Percentiles rank a stretch among this genome's conserved stretches.
Evolutionary conservation across 2,797 vertebrate species (phyloP).

Genomic region (Myotis daubentonii): DNA sequence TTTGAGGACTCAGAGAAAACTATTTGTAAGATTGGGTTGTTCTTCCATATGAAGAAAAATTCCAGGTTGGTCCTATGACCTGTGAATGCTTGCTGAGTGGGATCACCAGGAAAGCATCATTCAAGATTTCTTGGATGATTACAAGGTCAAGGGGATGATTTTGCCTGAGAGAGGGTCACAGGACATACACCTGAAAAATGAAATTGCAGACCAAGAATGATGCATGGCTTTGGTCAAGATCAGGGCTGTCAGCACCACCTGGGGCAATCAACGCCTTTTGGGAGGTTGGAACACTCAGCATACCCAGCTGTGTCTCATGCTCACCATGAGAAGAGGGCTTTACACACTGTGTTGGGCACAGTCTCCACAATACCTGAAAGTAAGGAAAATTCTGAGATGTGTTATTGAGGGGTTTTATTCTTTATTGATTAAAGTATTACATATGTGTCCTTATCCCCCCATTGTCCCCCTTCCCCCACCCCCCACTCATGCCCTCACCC

Average conservation of each 20-base stretch:
- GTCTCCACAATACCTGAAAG: not conserved
- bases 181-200: not conserved
- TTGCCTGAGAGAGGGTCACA: not conserved
- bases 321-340: fast-evolving
- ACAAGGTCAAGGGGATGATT: not conserved
- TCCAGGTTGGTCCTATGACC: not conserved
- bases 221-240: too few relatives aligned
- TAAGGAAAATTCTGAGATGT: not conserved
- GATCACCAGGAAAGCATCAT: not conserved
- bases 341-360: too few relatives aligned
- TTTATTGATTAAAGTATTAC: too few relatives aligned
- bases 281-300: not conserved
- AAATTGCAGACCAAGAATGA: not conserved
- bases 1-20: not conserved
- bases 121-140: not conserved
- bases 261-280: not conserved
- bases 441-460: too few relatives aligned
- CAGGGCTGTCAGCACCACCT: not conserved
- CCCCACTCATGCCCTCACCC: too few relatives aligned
- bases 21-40: not conserved
- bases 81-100: not conserved
- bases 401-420: not conserved
- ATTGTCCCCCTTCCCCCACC: too few relatives aligned
- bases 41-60: not conserved
- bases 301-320: fast-evolving